Percentiles rank a stretch among this genome's conserved stretches.
phyloP scores from a whole-genome alignment of 35 echinoderm and acorn worm species.

The Diadema setosum region DNA sequence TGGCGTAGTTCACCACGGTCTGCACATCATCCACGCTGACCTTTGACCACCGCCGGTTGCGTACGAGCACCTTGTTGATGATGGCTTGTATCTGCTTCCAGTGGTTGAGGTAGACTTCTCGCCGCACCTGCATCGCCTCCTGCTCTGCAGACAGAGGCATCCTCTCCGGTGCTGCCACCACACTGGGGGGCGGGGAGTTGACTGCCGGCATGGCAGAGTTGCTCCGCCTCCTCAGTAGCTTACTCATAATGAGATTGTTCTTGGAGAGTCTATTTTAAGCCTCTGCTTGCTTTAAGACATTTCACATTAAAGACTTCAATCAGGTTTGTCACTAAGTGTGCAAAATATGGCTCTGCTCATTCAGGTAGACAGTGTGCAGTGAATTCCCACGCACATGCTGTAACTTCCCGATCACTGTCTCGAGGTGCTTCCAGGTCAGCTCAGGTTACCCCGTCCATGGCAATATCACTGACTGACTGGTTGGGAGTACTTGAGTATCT shows the following conservation, averaged over 20 bases:
- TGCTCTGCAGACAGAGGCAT: not conserved
- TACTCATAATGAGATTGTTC: not conserved
- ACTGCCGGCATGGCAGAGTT: not conserved
- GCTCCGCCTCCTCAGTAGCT: not conserved
- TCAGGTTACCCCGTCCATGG: not conserved
- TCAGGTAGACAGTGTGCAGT: no score
- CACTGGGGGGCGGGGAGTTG: not conserved
- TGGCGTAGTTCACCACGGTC: slow-evolving; percentile 82
- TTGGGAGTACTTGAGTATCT: no score
- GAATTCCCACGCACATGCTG: no score
- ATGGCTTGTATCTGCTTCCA: not conserved
- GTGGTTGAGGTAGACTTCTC: not conserved
- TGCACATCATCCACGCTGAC: slow-evolving; percentile 80
- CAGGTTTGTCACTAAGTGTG: not conserved
- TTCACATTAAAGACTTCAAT: not conserved
- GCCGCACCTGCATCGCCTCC: not conserved
- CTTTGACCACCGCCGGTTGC: not conserved
- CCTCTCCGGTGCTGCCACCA: not conserved
- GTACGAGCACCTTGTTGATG: not conserved
- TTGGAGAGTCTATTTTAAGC: not conserved
- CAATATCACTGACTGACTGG: no score
- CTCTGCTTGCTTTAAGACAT: not conserved
- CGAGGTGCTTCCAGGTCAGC: not conserved
- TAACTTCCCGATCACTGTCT: not conserved
- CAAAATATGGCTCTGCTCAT: not conserved